phyloP scores from a whole-genome alignment of 1,140 invertebrate species.

The Riptortus pedestris region DNA sequence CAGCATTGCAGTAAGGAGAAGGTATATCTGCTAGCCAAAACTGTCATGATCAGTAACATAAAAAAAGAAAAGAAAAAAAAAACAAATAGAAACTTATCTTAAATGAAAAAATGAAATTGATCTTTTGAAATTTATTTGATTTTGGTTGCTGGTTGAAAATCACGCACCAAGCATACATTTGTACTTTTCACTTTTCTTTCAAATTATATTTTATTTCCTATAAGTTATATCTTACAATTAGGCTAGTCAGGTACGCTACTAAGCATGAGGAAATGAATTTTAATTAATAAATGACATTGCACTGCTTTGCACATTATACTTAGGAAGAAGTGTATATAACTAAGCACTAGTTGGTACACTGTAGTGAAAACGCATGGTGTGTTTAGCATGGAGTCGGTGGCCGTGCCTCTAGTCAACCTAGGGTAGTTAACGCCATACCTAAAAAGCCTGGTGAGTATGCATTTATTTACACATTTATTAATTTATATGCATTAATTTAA shows the following conservation, averaged over 20 bases:
- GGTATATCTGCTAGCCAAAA: too few species aligned
- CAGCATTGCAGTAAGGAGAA: too few species aligned
- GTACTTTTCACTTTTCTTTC: too few species aligned
- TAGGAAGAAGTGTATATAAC: slow-evolving; percentile 11
- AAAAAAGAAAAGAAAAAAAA: too few species aligned
- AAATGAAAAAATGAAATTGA: too few species aligned
- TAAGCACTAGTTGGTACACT: slow-evolving; percentile 20
- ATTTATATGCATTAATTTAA: neutral
- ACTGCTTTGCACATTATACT: slow-evolving; percentile 11
- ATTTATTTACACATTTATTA: slow-evolving; percentile 1
- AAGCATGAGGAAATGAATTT: slow-evolving; percentile 3
- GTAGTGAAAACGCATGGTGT: slow-evolving; percentile 24
- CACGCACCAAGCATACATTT: too few species aligned
- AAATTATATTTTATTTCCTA: too few species aligned
- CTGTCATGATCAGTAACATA: too few species aligned
- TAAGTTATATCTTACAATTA: too few species aligned
- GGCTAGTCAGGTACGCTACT: neutral
- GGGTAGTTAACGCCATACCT: slow-evolving; percentile 27
- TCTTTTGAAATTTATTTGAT: too few species aligned
- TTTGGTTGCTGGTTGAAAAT: too few species aligned
- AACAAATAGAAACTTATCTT: too few species aligned
- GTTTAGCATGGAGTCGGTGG: slow-evolving; percentile 27
- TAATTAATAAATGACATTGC: neutral
- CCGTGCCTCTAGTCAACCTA: slow-evolving; percentile 19
- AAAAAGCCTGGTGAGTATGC: slow-evolving; percentile 20